Percentiles rank a stretch among this genome's conserved stretches.
phyloP scores from a whole-genome alignment of 2,797 vertebrate species.

The Zonotrichia albicollis region DNA sequence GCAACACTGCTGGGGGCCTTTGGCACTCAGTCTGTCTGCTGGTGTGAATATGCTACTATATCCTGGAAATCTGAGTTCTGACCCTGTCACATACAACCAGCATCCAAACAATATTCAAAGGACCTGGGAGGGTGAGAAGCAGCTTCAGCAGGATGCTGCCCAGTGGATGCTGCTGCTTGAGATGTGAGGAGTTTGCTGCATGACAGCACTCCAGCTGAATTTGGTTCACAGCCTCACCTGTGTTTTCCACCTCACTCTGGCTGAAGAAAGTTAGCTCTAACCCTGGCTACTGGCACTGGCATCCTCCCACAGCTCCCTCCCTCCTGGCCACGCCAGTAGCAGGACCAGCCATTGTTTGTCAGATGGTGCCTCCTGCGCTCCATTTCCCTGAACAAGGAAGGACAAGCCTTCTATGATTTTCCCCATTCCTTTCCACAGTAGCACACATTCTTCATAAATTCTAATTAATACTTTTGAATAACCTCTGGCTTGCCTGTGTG shows the following conservation, averaged over 20 bases:
- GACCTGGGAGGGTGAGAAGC: neutral
- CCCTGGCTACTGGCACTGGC: neutral
- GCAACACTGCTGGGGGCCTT: neutral
- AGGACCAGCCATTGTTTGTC: neutral
- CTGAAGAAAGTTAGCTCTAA: neutral
- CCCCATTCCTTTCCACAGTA: neutral
- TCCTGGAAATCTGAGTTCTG: neutral
- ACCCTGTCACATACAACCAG: neutral
- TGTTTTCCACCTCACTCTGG: neutral
- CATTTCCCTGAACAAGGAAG: neutral
- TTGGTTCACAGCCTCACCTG: neutral
- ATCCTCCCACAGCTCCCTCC: neutral
- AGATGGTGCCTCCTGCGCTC: fast-evolving
- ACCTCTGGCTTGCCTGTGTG: neutral
- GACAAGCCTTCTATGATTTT: neutral
- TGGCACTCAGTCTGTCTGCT: neutral
- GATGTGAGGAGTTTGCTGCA: neutral
- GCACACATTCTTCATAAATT: neutral
- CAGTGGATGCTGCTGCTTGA: neutral
- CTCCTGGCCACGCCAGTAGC: neutral
- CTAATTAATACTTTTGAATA: neutral
- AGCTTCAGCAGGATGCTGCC: neutral
- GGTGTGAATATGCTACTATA: neutral
- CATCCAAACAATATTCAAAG: neutral
- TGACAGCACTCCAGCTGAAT: neutral